A percentile compares a stretch with the other conserved stretches of the same genome.
phyloP scores from a whole-genome alignment of 2,888 invertebrate species.

The Germaria angustata region DNA sequence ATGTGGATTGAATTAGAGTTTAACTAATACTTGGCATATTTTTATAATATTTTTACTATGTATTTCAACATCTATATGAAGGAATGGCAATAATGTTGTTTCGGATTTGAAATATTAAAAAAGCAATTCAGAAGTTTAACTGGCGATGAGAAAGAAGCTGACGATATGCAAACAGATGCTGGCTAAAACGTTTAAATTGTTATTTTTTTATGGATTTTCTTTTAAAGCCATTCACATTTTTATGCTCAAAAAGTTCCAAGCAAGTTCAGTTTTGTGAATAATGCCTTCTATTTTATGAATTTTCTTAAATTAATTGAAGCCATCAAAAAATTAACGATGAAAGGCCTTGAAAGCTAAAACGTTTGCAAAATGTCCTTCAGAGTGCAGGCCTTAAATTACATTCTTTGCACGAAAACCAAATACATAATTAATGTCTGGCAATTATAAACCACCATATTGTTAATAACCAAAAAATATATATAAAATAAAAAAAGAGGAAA shows the following conservation, averaged over 20 bases:
- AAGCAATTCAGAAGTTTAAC: neutral
- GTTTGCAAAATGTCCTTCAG: neutral
- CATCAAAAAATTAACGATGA: slow-evolving; percentile 3
- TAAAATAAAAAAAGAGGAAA: too few relatives aligned
- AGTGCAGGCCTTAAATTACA: neutral
- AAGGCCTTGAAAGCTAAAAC: neutral
- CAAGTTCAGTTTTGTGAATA: neutral
- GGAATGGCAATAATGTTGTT: slow-evolving; percentile 44
- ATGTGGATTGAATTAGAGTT: slow-evolving; percentile 16
- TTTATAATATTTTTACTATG: neutral
- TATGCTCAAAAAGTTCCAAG: slow-evolving; percentile 9
- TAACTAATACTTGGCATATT: slow-evolving; percentile 50
- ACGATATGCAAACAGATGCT: slow-evolving; percentile 32
- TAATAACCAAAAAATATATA: neutral
- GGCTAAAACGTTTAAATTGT: neutral
- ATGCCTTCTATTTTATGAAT: neutral
- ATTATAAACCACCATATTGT: slow-evolving; percentile 31
- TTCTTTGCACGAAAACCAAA: neutral
- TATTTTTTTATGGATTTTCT: neutral
- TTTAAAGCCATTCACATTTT: neutral
- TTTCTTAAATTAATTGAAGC: slow-evolving; percentile 2
- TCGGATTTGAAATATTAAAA: neutral
- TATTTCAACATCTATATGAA: neutral
- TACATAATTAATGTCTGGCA: slow-evolving; percentile 39
- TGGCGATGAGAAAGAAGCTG: neutral